Conservation (phyloP, 2,113 vertebrate species). For the Girardinichthys multiradiatus region DNA sequence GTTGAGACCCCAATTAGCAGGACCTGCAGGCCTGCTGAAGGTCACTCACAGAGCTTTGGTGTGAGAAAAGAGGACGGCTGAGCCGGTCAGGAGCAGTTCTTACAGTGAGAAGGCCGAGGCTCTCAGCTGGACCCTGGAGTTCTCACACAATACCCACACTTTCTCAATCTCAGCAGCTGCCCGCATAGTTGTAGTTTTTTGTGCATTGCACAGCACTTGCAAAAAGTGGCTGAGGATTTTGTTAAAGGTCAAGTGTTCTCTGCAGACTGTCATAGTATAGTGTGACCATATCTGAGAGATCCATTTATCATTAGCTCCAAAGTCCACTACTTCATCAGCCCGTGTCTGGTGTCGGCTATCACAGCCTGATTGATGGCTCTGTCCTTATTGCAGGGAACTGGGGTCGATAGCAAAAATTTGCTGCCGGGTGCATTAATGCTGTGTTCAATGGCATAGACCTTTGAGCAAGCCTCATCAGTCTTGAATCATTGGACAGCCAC, state of each 20-base stretch:
- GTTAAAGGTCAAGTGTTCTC: constrained; percentile 69
- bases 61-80: constrained; percentile 54
- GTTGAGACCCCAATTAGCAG: constrained; percentile 75
- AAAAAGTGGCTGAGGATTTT: constrained; percentile 49
- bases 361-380: constrained; percentile 77
- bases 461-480: constrained; percentile 77
- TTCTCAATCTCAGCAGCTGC: constrained; percentile 30
- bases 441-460: constrained; percentile 73
- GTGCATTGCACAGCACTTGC: constrained; percentile 25
- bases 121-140: constrained; percentile 37
- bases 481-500: constrained; percentile 70
- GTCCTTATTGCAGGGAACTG: constrained; percentile 73
- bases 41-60: constrained; percentile 65
- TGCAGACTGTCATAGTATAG: constrained; percentile 55
- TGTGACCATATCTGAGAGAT: constrained; percentile 66
- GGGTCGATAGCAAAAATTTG: constrained; percentile 77
- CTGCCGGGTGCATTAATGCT: constrained; percentile 75
- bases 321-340: constrained; percentile 73
- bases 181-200: constrained; percentile 23
- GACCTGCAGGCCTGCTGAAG: constrained; percentile 66
- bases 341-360: constrained; percentile 70
- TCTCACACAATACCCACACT: constrained; percentile 26
- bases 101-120: constrained; percentile 27
- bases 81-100: constrained; percentile 26
- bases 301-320: constrained; percentile 76